Evolutionary conservation across 2,113 vertebrate species (phyloP).

Genomic region (Gymnarchus niloticus): DNA sequence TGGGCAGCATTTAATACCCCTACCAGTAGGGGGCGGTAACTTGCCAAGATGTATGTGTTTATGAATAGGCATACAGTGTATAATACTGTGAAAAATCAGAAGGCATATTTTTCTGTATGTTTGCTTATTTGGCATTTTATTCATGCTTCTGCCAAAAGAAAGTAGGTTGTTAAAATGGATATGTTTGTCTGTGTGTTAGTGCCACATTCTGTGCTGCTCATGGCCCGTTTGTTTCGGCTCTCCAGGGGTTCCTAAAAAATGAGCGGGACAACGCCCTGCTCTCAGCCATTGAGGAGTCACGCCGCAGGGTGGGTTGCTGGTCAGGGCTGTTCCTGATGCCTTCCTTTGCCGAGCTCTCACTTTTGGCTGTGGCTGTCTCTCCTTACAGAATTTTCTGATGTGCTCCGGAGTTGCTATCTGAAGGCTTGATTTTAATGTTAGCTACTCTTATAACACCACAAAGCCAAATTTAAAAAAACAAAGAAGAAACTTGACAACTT

Average conservation of each 20-base stretch:
- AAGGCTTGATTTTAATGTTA: not conserved
- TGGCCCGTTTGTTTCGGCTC: conserved; percentile 33
- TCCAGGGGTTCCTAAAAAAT: conserved; percentile 94
- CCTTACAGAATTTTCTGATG: not conserved
- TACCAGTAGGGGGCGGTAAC: too few relatives aligned
- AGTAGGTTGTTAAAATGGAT: too few relatives aligned
- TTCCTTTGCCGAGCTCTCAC: not conserved
- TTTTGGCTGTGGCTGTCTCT: not conserved
- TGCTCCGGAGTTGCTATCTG: not conserved
- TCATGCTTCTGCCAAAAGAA: not conserved
- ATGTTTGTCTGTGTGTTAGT: not conserved
- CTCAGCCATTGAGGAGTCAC: conserved; percentile 92
- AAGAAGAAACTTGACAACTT: not conserved
- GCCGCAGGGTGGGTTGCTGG: conserved; percentile 79
- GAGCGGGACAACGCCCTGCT: conserved; percentile 94
- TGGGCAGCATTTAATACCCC: too few relatives aligned
- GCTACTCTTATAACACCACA: not conserved
- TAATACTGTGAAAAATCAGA: not conserved
- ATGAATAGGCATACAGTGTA: too few relatives aligned
- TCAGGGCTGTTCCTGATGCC: not conserved
- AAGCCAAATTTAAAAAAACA: not conserved
- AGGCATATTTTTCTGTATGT: not conserved
- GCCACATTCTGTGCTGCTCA: conserved; percentile 20
- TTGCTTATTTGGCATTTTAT: not conserved
- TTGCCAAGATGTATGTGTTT: too few relatives aligned